Conservation (phyloP, 2,797 vertebrate genomes). For the Poecilia gillii region DNA sequence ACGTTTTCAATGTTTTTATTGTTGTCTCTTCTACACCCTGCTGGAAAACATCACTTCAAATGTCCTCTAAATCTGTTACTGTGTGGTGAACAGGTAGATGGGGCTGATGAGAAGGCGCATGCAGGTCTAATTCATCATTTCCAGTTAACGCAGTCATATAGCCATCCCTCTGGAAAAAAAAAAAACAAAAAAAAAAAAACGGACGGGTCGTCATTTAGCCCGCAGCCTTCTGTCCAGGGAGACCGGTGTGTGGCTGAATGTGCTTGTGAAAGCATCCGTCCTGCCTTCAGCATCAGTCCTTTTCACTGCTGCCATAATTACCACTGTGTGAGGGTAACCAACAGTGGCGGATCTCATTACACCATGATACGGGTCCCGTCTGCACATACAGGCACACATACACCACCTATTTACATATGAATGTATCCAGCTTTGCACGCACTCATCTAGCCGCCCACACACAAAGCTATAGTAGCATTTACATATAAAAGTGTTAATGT, state of each 20-base stretch:
- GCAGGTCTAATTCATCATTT: conserved; percentile 66
- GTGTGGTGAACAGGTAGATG: conserved; percentile 37
- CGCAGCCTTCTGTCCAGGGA: conserved; percentile 51
- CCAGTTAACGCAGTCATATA: conserved; percentile 56
- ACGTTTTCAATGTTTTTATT: conserved; percentile 27
- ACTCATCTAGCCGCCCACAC: conserved; percentile 36
- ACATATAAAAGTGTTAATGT: conserved; percentile 77
- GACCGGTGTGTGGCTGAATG: conserved; percentile 48
- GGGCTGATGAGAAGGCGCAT: conserved; percentile 60
- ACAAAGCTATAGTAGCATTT: conserved; percentile 54
- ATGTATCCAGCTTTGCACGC: conserved; percentile 63
- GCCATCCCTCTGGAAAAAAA: conserved; percentile 13
- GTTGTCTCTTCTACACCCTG: conserved; percentile 16
- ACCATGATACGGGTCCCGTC: conserved; percentile 79
- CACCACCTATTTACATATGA: conserved; percentile 77
- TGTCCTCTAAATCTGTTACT: conserved; percentile 18
- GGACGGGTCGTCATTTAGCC: conserved; percentile 64
- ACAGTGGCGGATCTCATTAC: conserved; percentile 84
- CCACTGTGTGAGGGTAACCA: conserved; percentile 82
- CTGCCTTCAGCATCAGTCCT: conserved; percentile 66
- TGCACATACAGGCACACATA: conserved; percentile 65
- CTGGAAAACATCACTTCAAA: conserved; percentile 25
- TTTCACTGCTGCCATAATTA: conserved; percentile 79
- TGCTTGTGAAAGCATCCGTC: conserved; percentile 62
- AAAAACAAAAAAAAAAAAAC: conserved; percentile 29